Percentiles rank a stretch among this genome's conserved stretches.
Conservation (phyloP, 2,888 invertebrate species). For the Eupeodes luniger region DNA sequence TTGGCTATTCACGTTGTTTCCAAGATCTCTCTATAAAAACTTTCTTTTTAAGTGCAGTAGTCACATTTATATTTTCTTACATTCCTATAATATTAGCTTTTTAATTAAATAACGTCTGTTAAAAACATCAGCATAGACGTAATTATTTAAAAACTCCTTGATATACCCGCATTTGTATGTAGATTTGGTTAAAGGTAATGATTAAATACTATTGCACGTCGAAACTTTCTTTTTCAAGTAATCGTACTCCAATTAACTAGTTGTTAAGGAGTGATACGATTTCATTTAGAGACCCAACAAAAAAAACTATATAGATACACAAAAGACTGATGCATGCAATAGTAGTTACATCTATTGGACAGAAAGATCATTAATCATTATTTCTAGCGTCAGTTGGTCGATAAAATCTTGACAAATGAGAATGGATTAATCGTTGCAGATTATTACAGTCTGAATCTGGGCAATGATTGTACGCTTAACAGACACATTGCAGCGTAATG, state of each 20-base stretch:
- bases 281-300: not conserved
- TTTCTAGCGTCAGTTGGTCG: conserved; percentile 65
- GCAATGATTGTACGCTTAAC: conserved; percentile 16
- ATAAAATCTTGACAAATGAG: conserved; percentile 73
- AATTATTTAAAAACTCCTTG: too few relatives aligned
- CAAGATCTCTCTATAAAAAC: too few relatives aligned
- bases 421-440: conserved; percentile 66
- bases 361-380: conserved; percentile 64
- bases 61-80: too few relatives aligned
- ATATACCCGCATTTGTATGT: too few relatives aligned
- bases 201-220: not conserved
- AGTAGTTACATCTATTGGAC: conserved; percentile 49
- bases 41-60: too few relatives aligned
- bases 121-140: too few relatives aligned
- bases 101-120: too few relatives aligned
- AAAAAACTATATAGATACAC: not conserved
- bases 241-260: conserved; percentile 36
- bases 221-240: conserved; percentile 49
- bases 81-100: too few relatives aligned
- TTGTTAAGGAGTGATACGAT: conserved; percentile 30
- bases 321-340: conserved; percentile 42
- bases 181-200: too few relatives aligned
- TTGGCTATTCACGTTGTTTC: too few relatives aligned
- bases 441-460: conserved; percentile 25
- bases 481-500: conserved; percentile 49